Percentiles rank a stretch among this genome's conserved stretches.
These are phyloP conservation scores for Hirtodrosophila alboralis DNA, from an alignment of 2,888 invertebrate genomes.

Conservation along the genomic window DNA sequence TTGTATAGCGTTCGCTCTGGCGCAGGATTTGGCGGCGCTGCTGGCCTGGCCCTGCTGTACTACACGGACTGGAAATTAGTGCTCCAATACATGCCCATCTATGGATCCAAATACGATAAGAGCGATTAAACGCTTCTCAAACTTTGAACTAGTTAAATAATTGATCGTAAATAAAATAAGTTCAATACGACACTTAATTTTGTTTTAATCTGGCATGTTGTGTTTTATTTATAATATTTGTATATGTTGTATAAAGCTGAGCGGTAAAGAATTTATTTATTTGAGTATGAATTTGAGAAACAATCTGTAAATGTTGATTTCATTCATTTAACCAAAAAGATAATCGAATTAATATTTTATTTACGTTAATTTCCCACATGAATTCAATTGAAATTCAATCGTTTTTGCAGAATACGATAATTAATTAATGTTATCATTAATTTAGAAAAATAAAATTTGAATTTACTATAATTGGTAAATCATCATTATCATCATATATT, in stretches of 20 bases:
- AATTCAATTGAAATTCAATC: too few species aligned
- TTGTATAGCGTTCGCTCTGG: constrained; percentile 86
- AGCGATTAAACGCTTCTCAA: constrained; percentile 64
- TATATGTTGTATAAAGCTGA: constrained; percentile 5
- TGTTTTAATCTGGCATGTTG: constrained; percentile 14
- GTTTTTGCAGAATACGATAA: too few species aligned
- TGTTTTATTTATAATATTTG: constrained; percentile 25
- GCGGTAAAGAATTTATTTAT: too few species aligned
- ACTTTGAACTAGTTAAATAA: constrained; percentile 33
- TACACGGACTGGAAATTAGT: constrained; percentile 92
- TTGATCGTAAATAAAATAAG: constrained; percentile 31
- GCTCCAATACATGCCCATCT: constrained; percentile 90
- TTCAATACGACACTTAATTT: constrained; percentile 7
- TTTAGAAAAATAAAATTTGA: too few species aligned
- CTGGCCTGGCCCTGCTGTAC: constrained; percentile 87
- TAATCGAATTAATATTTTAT: too few species aligned
- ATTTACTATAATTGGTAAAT: too few species aligned
- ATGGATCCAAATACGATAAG: constrained; percentile 89
- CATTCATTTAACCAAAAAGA: too few species aligned
- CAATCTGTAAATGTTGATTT: too few species aligned
- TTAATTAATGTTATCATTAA: too few species aligned
- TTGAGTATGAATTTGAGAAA: too few species aligned
- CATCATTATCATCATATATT: too few species aligned
- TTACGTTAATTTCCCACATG: too few species aligned
- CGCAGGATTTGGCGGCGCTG: constrained; percentile 87